Evolutionary conservation across 2,797 vertebrate genomes (phyloP), one percentile per base, ranked within the genome.

Genomic region (Lycodopsis pacificus): DNA sequence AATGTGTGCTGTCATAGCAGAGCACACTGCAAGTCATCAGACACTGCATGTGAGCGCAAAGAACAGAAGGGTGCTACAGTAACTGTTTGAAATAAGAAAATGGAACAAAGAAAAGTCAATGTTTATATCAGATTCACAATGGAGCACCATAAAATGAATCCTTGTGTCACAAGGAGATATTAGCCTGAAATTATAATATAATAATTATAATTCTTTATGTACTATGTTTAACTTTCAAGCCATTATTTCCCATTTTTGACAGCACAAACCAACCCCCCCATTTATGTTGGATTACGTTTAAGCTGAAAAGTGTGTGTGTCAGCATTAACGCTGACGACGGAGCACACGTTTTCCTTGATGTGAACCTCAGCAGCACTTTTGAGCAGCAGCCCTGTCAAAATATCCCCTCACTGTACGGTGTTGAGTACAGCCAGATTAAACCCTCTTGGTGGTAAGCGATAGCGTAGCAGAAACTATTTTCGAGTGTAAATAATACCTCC

Each of bases 401-500:
- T 46, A 59, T 17, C 2, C 15, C 10, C 25, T 61, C 19, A 22
- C 36, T 64, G 27, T 15, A 12, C 62, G 27, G 27, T 27, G 27
- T 27, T 62, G 5, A 66, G 57, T 59, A 80, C 40, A 36, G 49
- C 34, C 34, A 14, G 22, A 10, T 71, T 69, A 63, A 81, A 79
- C 19, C 65, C 57, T 61, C 27, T 15, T 53, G 49, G 73, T 73
- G 53, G 69, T 83, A 66, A 73, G 62, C 2, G 9, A 42, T 74
- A 53, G 49, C 34, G 44, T 38, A 81, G 77, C 46, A 48, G 44
- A 73, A 78, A 66, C 36, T 65, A 70, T 85, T 81, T 76, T 81
- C 80, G 67, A 80, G 54, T 11, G 72, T 83, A 87, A 80, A 87
- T 59, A 84, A 20, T 25, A 25, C 62, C 71, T 63, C 74, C 71